These are phyloP conservation scores for Suillia variegata DNA, from an alignment of 2,888 invertebrate genomes.

Conservation along the genomic window DNA sequence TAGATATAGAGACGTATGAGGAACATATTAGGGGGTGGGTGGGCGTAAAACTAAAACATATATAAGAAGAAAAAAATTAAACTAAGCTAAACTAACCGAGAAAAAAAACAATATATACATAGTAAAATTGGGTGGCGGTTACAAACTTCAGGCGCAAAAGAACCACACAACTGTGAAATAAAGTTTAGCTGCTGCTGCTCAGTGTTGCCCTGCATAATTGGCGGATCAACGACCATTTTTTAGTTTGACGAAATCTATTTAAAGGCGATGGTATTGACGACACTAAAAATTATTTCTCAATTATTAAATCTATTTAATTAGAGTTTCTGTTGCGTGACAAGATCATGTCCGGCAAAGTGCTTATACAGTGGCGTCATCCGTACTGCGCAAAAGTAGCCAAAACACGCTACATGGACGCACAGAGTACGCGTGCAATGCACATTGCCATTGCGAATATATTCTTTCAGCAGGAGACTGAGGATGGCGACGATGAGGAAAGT, in stretches of 20 bases:
- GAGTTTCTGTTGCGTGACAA: conserved; percentile 67
- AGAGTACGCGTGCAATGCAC: conserved; percentile 70
- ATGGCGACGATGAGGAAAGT: conserved; percentile 61
- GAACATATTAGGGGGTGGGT: too few relatives aligned
- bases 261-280: too few relatives aligned
- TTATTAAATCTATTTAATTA: too few relatives aligned
- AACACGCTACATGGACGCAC: conserved; percentile 71
- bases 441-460: conserved; percentile 75
- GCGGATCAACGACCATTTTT: conserved; percentile 98
- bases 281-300: too few relatives aligned
- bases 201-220: conserved; percentile 94
- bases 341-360: conserved; percentile 75
- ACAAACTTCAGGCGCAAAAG: conserved; percentile 90
- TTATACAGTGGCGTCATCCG: conserved; percentile 76
- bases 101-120: too few relatives aligned
- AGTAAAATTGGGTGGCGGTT: too few relatives aligned
- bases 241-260: too few relatives aligned
- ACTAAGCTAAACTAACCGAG: too few relatives aligned
- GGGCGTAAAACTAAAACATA: too few relatives aligned
- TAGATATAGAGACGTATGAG: too few relatives aligned
- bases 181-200: conserved; percentile 95
- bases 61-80: too few relatives aligned
- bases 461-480: conserved; percentile 67
- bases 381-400: conserved; percentile 70
- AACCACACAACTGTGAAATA: conserved; percentile 95